These are phyloP conservation scores for Drosophila funebris DNA, from an alignment of 1,140 invertebrate genomes.

Conservation along the genomic window DNA sequence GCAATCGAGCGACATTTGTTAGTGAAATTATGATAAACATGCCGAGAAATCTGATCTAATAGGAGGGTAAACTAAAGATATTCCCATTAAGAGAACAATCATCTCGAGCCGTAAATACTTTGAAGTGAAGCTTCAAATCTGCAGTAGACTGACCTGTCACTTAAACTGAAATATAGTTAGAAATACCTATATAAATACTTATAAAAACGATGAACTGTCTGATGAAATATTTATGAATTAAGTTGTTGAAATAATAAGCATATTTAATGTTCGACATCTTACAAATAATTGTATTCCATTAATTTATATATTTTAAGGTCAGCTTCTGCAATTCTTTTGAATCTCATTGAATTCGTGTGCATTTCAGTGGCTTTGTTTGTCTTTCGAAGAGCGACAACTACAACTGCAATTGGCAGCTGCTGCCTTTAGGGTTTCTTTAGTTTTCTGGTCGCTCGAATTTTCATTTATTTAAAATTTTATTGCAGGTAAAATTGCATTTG, in stretches of 20 bases:
- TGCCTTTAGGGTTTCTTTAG: background rate
- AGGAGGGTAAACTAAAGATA: constrained; percentile 17
- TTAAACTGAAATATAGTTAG: too few relatives aligned
- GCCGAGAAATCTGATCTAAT: constrained; percentile 33
- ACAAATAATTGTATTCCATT: background rate
- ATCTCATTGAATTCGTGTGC: constrained; percentile 9
- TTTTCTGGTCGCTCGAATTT: constrained; percentile 46
- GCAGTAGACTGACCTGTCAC: too few relatives aligned
- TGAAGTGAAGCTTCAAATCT: too few relatives aligned
- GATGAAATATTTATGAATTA: background rate
- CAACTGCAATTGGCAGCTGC: constrained; percentile 4
- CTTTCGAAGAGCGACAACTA: constrained; percentile 1
- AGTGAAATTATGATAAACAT: constrained; percentile 27
- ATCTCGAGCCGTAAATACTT: too few relatives aligned
- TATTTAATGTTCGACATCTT: background rate
- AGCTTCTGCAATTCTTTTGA: background rate
- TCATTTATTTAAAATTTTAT: constrained; percentile 61
- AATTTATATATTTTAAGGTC: constrained; percentile 3
- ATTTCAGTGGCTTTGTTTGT: constrained; percentile 11
- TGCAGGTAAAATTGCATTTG: constrained; percentile 38
- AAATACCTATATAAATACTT: too few relatives aligned
- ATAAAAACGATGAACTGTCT: too few relatives aligned
- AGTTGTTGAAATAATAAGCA: background rate
- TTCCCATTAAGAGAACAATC: constrained; percentile 5
- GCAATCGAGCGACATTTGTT: constrained; percentile 14